Evolutionary conservation across 2,113 vertebrate genomes (phyloP), one percentile per base, ranked within the genome.

Genomic region (Crotophaga sulcirostris): DNA sequence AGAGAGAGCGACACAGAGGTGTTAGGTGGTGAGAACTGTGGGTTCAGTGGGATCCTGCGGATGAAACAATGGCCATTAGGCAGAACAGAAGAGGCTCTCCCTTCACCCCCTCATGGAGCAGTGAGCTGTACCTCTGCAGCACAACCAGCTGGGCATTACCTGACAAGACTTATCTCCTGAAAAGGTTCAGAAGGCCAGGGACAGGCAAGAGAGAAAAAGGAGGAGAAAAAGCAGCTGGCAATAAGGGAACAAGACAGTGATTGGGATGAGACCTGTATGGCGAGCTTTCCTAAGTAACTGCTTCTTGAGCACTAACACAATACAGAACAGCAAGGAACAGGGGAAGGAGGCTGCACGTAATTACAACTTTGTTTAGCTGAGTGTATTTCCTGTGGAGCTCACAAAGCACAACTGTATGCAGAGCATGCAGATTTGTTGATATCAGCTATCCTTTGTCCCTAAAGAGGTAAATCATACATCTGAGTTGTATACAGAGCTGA

Each of bases 331-430:
- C 77, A 40, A 47, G 87, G 38, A 68, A 10, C 62, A 79, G 84
- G 68, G 87, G 89, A 13, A 63, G 94, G 91, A 49, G 87, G 77
- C 91, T 58, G 94, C 84, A 87, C 5, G 1, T 75, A 89, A 94
- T 78, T n/a, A 55, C 0, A 2, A 29, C 44, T 68, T 67, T 78
- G 74, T 84, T 92, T 54, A 82, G 91, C 49, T 77, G 21, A 85
- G 79, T 80, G 7, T 59, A 24, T 86, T 93, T 96, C 95, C 94
- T 76, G 95, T 24, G 88, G 94, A 76, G 92, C 78, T 56, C 18
- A 75, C 60, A 63, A 55, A 75, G 73, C 86, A 44, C 0, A 11
- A 23, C 76, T 51, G 67, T 83, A 70, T 21, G 78, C 55, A 3
- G 47, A 64, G 82, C 29, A 11, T 11, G 68, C 62, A 34, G 86